These are phyloP conservation scores for Drosophila ficusphila DNA, from an alignment of 1,140 invertebrate species.

Conservation along the genomic window DNA sequence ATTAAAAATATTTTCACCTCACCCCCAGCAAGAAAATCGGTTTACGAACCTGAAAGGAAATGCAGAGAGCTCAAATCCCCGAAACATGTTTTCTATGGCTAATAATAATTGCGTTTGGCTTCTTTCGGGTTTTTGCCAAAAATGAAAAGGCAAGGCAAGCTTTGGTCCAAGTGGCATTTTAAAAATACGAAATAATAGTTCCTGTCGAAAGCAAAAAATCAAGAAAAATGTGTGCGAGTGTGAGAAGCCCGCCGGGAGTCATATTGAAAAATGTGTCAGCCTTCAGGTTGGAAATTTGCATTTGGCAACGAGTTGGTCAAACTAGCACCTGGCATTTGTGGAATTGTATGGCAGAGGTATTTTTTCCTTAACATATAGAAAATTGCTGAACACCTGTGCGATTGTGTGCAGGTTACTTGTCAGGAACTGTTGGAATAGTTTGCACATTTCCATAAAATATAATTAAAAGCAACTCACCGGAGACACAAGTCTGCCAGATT, in stretches of 20 bases:
- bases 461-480: conserved; percentile 72
- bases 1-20: conserved; percentile 7
- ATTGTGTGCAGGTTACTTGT: conserved; percentile 46
- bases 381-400: conserved; percentile 19
- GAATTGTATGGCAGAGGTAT: conserved; percentile 9
- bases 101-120: conserved; percentile 7
- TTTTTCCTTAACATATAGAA: conserved; percentile 14
- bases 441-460: conserved; percentile 70
- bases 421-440: conserved; percentile 23
- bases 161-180: conserved; percentile 3
- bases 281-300: conserved; percentile 39
- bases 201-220: conserved; percentile 1
- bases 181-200: conserved; percentile 4
- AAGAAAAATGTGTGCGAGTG: not conserved
- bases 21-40: not conserved
- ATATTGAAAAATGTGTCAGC: conserved; percentile 38
- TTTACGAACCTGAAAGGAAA: not conserved
- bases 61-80: not conserved
- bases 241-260: conserved; percentile 18
- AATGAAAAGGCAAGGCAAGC: conserved; percentile 8
- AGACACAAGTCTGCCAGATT: conserved; percentile 4
- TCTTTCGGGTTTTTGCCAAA: not conserved
- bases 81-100: not conserved
- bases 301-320: conserved; percentile 44
- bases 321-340: conserved; percentile 41